Evolutionary conservation across 2,888 invertebrate genomes (phyloP).

Genomic region (Sclerodermus sp.): DNA sequence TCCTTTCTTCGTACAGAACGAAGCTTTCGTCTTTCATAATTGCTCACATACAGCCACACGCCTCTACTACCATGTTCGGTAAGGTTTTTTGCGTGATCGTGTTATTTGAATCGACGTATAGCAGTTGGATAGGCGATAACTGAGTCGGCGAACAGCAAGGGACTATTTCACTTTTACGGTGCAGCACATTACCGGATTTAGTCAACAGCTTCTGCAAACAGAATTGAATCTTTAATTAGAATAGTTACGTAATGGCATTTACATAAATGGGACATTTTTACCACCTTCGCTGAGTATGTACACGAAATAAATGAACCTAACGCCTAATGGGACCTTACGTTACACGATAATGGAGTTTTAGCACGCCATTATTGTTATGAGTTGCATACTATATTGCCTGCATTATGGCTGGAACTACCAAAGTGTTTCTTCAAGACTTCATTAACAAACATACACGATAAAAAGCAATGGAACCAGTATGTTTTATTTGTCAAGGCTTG

Average conservation of each 20-base stretch:
- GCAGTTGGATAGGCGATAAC: slow-evolving; percentile 76
- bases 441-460: slow-evolving; percentile 10
- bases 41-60: slow-evolving; percentile 82
- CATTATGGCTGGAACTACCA: slow-evolving; percentile 10
- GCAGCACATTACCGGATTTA: slow-evolving; percentile 60
- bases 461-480: no score
- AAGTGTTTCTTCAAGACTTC: slow-evolving; percentile 11
- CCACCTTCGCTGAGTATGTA: background rate
- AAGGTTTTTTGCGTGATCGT: slow-evolving; percentile 77
- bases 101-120: slow-evolving; percentile 79
- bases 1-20: no score
- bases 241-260: no score
- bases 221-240: background rate
- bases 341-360: slow-evolving; percentile 23
- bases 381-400: slow-evolving; percentile 22
- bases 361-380: slow-evolving; percentile 22
- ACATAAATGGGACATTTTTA: no score
- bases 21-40: background rate
- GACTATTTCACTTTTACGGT: slow-evolving; percentile 65
- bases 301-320: slow-evolving; percentile 5
- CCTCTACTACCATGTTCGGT: slow-evolving; percentile 89
- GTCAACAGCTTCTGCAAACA: slow-evolving; percentile 68
- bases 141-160: slow-evolving; percentile 87
- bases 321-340: slow-evolving; percentile 20
- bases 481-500: no score